Conservation (phyloP, 2,797 vertebrate species). For the Synanceia verrucosa region DNA sequence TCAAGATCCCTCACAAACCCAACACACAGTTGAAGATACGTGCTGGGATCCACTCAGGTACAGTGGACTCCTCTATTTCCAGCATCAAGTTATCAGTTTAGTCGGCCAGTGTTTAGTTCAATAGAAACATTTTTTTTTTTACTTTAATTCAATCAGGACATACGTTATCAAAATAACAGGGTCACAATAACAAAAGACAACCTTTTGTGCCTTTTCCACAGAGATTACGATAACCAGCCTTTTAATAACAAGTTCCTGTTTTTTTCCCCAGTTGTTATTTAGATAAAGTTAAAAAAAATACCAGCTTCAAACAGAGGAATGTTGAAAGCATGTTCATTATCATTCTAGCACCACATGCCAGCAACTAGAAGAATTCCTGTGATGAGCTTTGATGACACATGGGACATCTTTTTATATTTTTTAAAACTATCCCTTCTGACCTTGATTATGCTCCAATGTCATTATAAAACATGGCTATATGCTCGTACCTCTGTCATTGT, state of each 20-base stretch:
- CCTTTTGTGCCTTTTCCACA: too few relatives aligned
- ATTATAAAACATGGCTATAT: background rate
- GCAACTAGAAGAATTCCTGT: background rate
- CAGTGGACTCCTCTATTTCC: background rate
- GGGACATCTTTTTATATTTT: background rate
- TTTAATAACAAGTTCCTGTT: too few relatives aligned
- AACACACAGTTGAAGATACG: slow-evolving; percentile 82
- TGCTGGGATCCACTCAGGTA: slow-evolving; percentile 85
- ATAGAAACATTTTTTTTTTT: too few relatives aligned
- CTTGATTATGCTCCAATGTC: background rate
- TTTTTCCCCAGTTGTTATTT: background rate
- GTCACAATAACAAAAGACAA: too few relatives aligned
- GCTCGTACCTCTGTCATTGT: background rate
- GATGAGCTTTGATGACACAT: background rate
- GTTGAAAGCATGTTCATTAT: background rate
- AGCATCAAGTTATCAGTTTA: background rate
- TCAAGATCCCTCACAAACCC: slow-evolving; percentile 86
- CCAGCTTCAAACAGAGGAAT: background rate
- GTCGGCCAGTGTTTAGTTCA: background rate
- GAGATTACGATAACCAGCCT: too few relatives aligned
- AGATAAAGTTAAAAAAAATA: background rate
- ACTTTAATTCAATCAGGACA: too few relatives aligned
- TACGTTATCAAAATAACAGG: too few relatives aligned
- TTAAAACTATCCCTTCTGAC: background rate
- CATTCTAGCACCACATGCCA: background rate